Evolutionary conservation across 2,797 vertebrate species (phyloP).

Genomic region (Acrossocheilus wenchowensis): DNA sequence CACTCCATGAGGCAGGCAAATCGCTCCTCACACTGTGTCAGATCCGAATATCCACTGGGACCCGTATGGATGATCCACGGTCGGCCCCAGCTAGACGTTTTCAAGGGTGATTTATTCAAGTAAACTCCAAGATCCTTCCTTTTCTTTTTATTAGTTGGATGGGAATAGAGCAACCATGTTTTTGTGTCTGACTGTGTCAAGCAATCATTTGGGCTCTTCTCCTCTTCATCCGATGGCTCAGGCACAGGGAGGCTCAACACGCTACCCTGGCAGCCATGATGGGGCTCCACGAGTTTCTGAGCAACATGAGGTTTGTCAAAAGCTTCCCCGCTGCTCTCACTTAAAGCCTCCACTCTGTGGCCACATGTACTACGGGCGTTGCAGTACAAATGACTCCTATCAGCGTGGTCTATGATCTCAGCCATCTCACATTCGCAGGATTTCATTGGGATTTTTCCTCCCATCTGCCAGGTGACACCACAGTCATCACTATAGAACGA

Average conservation of each 20-base stretch:
- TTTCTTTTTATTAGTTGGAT: constrained; percentile 77
- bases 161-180: constrained; percentile 89
- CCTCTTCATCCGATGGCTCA: constrained; percentile 61
- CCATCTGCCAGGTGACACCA: constrained; percentile 82
- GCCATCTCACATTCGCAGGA: constrained; percentile 90
- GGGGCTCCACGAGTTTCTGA: constrained; percentile 76
- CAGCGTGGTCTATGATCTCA: constrained; percentile 74
- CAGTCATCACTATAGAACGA: constrained; percentile 88
- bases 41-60: constrained; percentile 91
- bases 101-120: constrained; percentile 82
- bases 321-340: constrained; percentile 72
- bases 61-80: constrained; percentile 85
- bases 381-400: constrained; percentile 82
- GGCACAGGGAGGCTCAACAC: constrained; percentile 83
- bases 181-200: constrained; percentile 62
- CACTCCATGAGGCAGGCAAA: constrained; percentile 91
- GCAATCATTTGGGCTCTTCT: constrained; percentile 63
- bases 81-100: constrained; percentile 73
- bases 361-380: constrained; percentile 80
- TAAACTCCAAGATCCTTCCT: constrained; percentile 87
- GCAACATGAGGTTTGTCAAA: constrained; percentile 76
- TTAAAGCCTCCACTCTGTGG: constrained; percentile 83
- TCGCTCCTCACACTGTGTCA: constrained; percentile 78
- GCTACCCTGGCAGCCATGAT: constrained; percentile 88
- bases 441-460: constrained; percentile 73